Evolutionary conservation across 2,888 invertebrate genomes (phyloP).

Genomic region (Lordiphosa fenestrarum): DNA sequence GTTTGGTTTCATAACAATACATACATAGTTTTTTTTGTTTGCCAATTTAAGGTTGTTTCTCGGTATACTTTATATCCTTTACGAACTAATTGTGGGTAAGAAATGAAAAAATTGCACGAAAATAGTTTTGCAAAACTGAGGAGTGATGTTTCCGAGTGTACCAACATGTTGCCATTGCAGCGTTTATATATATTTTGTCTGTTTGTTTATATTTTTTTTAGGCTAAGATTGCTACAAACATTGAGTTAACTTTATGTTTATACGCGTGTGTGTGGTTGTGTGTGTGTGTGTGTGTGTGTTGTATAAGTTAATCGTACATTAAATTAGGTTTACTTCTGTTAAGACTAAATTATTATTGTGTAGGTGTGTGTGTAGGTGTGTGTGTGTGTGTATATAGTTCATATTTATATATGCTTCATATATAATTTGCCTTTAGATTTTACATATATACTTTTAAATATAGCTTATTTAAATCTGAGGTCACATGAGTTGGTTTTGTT

Average conservation of each 20-base stretch:
- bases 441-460: slow-evolving; percentile 50
- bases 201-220: slow-evolving; percentile 25
- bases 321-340: slow-evolving; percentile 53
- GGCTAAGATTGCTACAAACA: slow-evolving; percentile 65
- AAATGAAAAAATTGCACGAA: slow-evolving; percentile 28
- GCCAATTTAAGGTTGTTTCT: slow-evolving; percentile 50
- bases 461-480: slow-evolving; percentile 81
- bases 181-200: background rate
- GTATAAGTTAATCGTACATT: slow-evolving; percentile 66
- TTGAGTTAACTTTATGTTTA: slow-evolving; percentile 57
- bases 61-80: slow-evolving; percentile 79
- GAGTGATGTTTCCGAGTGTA: slow-evolving; percentile 13
- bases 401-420: slow-evolving; percentile 60
- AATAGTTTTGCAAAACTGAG: slow-evolving; percentile 9
- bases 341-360: slow-evolving; percentile 65
- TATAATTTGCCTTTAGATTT: slow-evolving; percentile 48
- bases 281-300: slow-evolving; percentile 37
- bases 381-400: slow-evolving; percentile 43
- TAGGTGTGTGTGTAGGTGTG: slow-evolving; percentile 38
- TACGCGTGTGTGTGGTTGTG: slow-evolving; percentile 40
- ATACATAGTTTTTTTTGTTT: slow-evolving; percentile 36
- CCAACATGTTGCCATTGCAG: slow-evolving; percentile 17
- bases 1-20: slow-evolving; percentile 52
- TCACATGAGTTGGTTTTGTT: slow-evolving; percentile 82
- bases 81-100: slow-evolving; percentile 54